Percentiles rank a stretch among this genome's conserved stretches.
Conservation (phyloP, 2,797 vertebrate genomes). For the Meda fulgida region DNA sequence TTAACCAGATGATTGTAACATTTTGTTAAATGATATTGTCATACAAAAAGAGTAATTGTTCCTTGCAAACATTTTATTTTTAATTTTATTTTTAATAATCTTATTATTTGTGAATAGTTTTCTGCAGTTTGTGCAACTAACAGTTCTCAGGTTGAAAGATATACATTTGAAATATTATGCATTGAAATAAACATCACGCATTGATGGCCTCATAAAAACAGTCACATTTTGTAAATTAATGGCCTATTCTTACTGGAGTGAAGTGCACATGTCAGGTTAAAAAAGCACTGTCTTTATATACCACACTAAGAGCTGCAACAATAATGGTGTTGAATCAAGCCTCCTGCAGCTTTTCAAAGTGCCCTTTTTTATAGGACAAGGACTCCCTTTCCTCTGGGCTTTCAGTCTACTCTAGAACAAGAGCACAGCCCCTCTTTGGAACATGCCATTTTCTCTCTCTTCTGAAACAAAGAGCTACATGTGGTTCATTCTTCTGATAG, state of each 20-base stretch:
- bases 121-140: not conserved
- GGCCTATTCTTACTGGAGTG: slow-evolving; percentile 18
- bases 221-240: slow-evolving; percentile 34
- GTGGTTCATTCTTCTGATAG: slow-evolving; percentile 51
- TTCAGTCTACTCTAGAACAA: slow-evolving; percentile 72
- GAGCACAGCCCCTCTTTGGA: slow-evolving; percentile 72
- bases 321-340: slow-evolving; percentile 74
- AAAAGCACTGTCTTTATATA: slow-evolving; percentile 64
- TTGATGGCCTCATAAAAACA: slow-evolving; percentile 10
- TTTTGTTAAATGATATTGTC: not conserved
- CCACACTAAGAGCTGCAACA: slow-evolving; percentile 66
- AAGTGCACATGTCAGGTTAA: slow-evolving; percentile 62
- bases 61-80: not conserved
- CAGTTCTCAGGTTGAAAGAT: not conserved
- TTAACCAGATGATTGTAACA: not conserved
- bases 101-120: not conserved
- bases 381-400: slow-evolving; percentile 82
- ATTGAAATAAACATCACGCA: not conserved
- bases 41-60: not conserved
- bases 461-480: slow-evolving; percentile 65
- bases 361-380: slow-evolving; percentile 84
- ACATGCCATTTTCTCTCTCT: slow-evolving; percentile 60
- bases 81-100: not conserved
- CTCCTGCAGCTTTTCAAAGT: slow-evolving; percentile 79
- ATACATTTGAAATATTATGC: not conserved